Conservation (phyloP, 2,888 invertebrate species). For the Tachina lurida region DNA sequence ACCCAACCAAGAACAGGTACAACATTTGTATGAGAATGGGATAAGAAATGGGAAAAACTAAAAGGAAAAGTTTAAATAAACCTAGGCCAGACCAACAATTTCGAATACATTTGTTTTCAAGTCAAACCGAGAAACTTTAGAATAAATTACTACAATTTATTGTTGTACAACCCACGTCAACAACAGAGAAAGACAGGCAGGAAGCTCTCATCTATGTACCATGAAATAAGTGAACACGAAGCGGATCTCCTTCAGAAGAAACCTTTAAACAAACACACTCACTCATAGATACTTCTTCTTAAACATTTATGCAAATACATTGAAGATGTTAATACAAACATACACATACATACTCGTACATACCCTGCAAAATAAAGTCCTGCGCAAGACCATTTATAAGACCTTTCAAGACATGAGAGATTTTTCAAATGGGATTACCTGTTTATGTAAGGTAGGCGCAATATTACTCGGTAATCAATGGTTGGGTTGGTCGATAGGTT, state of each 20-base stretch:
- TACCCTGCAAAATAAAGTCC: no score
- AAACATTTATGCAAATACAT: slow-evolving; percentile 10
- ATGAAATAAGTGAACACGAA: slow-evolving; percentile 63
- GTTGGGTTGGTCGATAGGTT: no score
- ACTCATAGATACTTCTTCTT: neutral
- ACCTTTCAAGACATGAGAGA: no score
- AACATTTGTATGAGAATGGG: slow-evolving; percentile 3
- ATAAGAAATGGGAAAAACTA: slow-evolving; percentile 32
- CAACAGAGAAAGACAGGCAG: slow-evolving; percentile 62
- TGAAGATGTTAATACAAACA: neutral
- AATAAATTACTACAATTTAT: slow-evolving; percentile 67
- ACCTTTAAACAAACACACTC: slow-evolving; percentile 24
- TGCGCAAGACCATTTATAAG: no score
- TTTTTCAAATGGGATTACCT: no score
- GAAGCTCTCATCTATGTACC: slow-evolving; percentile 55
- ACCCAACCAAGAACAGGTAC: slow-evolving; percentile 9
- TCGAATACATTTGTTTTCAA: slow-evolving; percentile 57
- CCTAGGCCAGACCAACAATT: slow-evolving; percentile 58
- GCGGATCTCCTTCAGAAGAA: slow-evolving; percentile 49
- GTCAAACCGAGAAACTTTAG: slow-evolving; percentile 35
- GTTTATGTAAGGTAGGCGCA: no score
- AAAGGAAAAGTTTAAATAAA: slow-evolving; percentile 57
- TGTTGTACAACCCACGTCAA: slow-evolving; percentile 64
- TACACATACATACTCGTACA: no score
- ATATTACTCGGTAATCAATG: no score